phyloP scores from a whole-genome alignment of 1,140 invertebrate genomes.

The Lasioglossum albipes region DNA sequence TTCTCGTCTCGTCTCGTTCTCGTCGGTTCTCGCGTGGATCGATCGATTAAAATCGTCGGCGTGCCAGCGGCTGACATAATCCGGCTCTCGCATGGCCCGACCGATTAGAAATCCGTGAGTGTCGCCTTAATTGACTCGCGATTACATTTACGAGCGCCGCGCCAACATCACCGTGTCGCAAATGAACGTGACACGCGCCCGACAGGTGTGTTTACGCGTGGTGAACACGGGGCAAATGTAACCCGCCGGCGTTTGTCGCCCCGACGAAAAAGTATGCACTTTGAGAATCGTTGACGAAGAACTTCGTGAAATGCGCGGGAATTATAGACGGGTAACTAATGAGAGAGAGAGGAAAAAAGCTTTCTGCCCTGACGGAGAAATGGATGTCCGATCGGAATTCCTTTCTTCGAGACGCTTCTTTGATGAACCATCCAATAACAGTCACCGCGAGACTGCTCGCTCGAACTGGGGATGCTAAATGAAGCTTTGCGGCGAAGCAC shows the following conservation, averaged over 20 bases:
- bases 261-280: not conserved
- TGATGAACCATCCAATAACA: not conserved
- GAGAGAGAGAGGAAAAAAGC: not conserved
- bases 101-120: conserved; percentile 54
- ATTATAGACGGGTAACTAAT: conserved; percentile 17
- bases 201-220: conserved; percentile 37
- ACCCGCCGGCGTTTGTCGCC: not conserved
- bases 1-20: too few species aligned
- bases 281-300: conserved; percentile 14
- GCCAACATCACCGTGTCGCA: not conserved
- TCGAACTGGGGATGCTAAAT: not conserved
- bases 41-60: conserved; percentile 48
- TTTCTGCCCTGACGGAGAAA: not conserved
- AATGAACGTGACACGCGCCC: conserved; percentile 32
- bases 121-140: conserved; percentile 48
- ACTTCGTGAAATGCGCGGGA: not conserved
- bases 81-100: not conserved
- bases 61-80: conserved; percentile 46
- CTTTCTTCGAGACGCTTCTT: not conserved
- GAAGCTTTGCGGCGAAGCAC: too few species aligned
- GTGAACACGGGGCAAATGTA: not conserved
- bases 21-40: conserved; percentile 6
- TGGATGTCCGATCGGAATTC: conserved; percentile 10
- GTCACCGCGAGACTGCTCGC: not conserved
- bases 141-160: conserved; percentile 46